These are phyloP conservation scores for Pelodytes ibericus DNA, from an alignment of 2,797 vertebrate genomes.

Conservation along the genomic window DNA sequence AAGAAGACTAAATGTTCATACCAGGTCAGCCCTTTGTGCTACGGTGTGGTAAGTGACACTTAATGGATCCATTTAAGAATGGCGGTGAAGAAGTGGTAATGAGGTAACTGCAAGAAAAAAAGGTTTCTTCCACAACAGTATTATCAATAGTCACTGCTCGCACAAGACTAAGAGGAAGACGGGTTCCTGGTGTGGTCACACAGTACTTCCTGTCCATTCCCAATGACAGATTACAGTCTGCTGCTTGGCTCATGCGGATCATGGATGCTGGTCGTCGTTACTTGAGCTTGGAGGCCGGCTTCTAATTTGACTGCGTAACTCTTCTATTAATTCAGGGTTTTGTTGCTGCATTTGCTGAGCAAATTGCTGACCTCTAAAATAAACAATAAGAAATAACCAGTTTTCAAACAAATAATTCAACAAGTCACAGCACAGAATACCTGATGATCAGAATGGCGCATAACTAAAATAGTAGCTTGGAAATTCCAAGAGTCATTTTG, in stretches of 20 bases:
- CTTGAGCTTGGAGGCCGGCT: constrained; percentile 91
- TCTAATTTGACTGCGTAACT: constrained; percentile 91
- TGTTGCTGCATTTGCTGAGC: constrained; percentile 98
- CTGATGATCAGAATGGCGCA: too few species aligned
- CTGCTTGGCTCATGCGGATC: constrained; percentile 39
- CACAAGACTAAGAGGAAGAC: constrained; percentile 38
- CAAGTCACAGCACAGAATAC: too few species aligned
- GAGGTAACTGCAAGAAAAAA: constrained; percentile 37
- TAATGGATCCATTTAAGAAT: constrained; percentile 24
- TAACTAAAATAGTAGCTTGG: too few species aligned
- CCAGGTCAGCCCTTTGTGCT: constrained; percentile 44
- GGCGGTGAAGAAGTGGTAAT: constrained; percentile 21
- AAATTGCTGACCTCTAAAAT: constrained; percentile 88
- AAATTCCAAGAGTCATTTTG: too few species aligned
- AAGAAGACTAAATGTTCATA: constrained; percentile 35
- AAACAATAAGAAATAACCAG: not conserved
- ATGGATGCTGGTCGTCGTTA: constrained; percentile 87
- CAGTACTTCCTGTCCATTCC: constrained; percentile 24
- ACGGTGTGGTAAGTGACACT: constrained; percentile 32
- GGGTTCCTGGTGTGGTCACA: constrained; percentile 24
- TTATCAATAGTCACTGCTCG: constrained; percentile 24
- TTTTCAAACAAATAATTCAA: too few species aligned
- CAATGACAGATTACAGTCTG: constrained; percentile 16
- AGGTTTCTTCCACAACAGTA: constrained; percentile 20
- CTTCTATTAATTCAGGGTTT: constrained; percentile 94